A percentile compares a stretch with the other conserved stretches of the same genome.
phyloP scores from a whole-genome alignment of 2,888 invertebrate species.

The Dolomedes plantarius region DNA sequence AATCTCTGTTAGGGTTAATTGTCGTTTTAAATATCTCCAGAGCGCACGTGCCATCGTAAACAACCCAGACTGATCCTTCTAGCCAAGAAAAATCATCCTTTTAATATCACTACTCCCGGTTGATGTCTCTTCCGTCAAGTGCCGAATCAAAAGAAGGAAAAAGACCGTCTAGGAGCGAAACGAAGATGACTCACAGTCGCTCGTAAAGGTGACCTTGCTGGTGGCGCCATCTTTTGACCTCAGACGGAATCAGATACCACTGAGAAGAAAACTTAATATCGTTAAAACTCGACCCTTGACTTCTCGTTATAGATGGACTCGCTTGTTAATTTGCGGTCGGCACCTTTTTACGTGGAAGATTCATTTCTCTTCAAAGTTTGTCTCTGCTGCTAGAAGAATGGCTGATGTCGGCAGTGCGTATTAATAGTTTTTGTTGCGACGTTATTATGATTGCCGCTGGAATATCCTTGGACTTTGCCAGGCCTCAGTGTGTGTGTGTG shows the following conservation, averaged over 20 bases:
- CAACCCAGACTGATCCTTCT: not conserved
- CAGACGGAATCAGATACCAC: not conserved
- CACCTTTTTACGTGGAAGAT: not conserved
- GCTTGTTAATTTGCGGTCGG: not conserved
- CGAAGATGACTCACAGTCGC: conserved; percentile 8
- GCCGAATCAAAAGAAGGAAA: not conserved
- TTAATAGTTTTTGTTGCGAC: not conserved
- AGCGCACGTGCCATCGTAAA: not conserved
- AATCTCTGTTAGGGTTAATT: too few species aligned
- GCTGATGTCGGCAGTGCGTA: conserved; percentile 6
- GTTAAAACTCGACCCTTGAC: not conserved
- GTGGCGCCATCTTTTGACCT: not conserved
- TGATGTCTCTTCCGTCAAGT: conserved; percentile 1
- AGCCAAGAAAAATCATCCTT: not conserved
- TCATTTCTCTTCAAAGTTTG: not conserved
- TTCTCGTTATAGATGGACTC: not conserved
- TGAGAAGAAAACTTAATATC: not conserved
- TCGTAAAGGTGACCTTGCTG: conserved; percentile 16
- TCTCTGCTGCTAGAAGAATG: not conserved
- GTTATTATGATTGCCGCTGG: not conserved
- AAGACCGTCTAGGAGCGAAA: not conserved
- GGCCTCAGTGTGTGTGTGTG: not conserved
- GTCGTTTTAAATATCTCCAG: too few species aligned
- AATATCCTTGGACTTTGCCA: conserved; percentile 11
- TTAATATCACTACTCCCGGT: not conserved